Evolutionary conservation across 1,140 invertebrate genomes (phyloP).

Genomic region (Calliphora vicina): DNA sequence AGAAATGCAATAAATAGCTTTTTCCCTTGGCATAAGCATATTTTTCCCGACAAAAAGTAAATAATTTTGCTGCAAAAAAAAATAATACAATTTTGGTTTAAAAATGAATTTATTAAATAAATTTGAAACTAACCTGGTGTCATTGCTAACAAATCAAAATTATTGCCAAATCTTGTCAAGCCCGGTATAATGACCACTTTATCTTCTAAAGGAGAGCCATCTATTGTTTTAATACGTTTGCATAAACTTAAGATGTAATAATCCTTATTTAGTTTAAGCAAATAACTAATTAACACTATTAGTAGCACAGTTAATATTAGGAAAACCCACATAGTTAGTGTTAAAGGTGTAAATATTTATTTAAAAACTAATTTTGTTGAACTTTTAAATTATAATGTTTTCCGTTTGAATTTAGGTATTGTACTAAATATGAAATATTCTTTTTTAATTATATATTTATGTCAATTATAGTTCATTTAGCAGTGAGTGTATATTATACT

Average conservation of each 20-base stretch:
- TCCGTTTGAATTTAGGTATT: neutral
- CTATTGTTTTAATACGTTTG: conserved; percentile 44
- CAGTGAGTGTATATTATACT: too few species aligned
- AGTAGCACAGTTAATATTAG: neutral
- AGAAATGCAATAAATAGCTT: conserved; percentile 48
- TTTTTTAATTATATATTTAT: neutral
- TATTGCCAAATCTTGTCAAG: conserved; percentile 51
- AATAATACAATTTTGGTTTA: neutral
- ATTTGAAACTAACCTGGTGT: conserved; percentile 38
- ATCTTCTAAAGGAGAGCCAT: conserved; percentile 48
- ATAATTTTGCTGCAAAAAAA: neutral
- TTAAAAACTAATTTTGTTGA: neutral
- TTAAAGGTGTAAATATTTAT: neutral
- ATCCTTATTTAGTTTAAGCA: conserved; percentile 41
- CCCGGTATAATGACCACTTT: conserved; percentile 48
- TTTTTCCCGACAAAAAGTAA: neutral
- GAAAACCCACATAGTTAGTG: neutral
- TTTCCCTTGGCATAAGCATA: conserved; percentile 37
- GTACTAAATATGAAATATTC: neutral
- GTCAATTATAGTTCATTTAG: too few species aligned
- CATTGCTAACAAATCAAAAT: conserved; percentile 51
- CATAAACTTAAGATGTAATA: conserved; percentile 47
- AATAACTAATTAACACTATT: neutral
- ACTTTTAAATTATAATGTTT: neutral
- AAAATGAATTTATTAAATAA: neutral